These are phyloP conservation scores for Paratrypauchen microcephalus DNA, from an alignment of 2,797 vertebrate species.

Conservation along the genomic window DNA sequence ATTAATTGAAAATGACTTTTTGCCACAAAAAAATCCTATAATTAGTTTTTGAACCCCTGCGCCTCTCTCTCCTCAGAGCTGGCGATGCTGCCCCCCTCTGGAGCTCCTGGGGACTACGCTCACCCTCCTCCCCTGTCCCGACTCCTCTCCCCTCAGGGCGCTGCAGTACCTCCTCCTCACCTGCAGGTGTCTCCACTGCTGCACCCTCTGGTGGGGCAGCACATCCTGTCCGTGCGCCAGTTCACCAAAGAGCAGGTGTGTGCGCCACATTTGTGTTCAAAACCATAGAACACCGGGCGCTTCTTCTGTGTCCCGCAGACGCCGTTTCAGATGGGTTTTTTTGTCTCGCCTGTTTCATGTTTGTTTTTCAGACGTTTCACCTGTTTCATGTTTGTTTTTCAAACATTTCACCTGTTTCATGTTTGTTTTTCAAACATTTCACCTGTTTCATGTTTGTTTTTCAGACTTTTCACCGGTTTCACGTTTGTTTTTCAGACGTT, in stretches of 20 bases:
- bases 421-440: constrained; percentile 87
- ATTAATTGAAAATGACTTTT: too few relatives aligned
- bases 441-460: constrained; percentile 86
- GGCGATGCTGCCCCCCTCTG: constrained; percentile 35
- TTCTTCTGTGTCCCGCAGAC: too few relatives aligned
- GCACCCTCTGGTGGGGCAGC: constrained; percentile 89
- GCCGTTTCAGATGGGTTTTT: too few relatives aligned
- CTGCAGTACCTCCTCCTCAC: constrained; percentile 67
- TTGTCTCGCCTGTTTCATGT: too few relatives aligned
- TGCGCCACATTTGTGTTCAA: too few relatives aligned
- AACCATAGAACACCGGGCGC: too few relatives aligned
- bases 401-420: constrained; percentile 95
- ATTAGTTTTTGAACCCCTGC: too few relatives aligned
- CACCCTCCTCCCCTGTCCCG: constrained; percentile 82
- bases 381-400: constrained; percentile 81
- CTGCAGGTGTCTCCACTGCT: constrained; percentile 85
- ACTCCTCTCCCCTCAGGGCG: constrained; percentile 84
- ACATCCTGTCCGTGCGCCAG: constrained; percentile 89
- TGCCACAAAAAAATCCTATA: too few relatives aligned
- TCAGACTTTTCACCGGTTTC: constrained; percentile 93
- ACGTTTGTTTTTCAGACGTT: constrained; percentile 90
- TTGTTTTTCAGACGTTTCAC: constrained; percentile 85
- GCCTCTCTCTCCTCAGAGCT: background rate
- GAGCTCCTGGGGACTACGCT: constrained; percentile 62
- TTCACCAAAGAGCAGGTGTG: constrained; percentile 96